Base-by-base conservation (phyloP, 2,113 vertebrate species). In the Deroptyus accipitrinus region DNA sequence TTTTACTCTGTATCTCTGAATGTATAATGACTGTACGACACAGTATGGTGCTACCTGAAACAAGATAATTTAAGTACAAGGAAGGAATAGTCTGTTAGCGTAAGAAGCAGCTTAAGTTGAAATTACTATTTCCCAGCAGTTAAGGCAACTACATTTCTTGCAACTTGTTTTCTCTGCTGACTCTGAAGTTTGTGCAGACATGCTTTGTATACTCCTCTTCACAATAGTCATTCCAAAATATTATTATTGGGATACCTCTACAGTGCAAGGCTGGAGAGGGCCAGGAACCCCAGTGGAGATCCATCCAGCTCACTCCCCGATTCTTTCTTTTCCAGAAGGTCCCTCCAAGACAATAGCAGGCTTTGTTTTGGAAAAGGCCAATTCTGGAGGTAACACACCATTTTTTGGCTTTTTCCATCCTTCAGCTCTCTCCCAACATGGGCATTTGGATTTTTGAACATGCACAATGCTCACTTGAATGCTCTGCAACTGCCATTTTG, bases 11-110 rank as follows among this genome's bases (percentile, higher is more conserved):
- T 57, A 16, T 41, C 23, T 81, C 23, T 72, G 46, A 55, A 46
- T 51, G n/a, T 27, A 15, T 35, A 5, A 4, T 59, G 55, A 33
- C 46, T 67, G 37, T 35, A 35, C 20, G 25, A 25, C 41, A 63
- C 22, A 19, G 4, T 27, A 6, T 0, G 0, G 22, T 76, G 42
- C 42, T 80, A 49, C 42, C 15, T 81, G 35, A 30, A n/a, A 37
- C 49, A 64, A 78, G 22, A 8, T 9, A 33, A 64, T 62, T 18
- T 33, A 33, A 73, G 13, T 57, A 14, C 2, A 90, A 39, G 28
- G 80, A 61, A 86, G 25, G 8, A 88, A 15, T n/a, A 51, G 19
- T 74, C n/a, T 83, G 15, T 78, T 49, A 35, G 30, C 8, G 6
- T 57, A 59, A 78, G 33, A 23, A 92, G 25, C 27, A 49, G 35